Conservation (phyloP, 2,888 invertebrate genomes). For the Ephialtes manifestator region DNA sequence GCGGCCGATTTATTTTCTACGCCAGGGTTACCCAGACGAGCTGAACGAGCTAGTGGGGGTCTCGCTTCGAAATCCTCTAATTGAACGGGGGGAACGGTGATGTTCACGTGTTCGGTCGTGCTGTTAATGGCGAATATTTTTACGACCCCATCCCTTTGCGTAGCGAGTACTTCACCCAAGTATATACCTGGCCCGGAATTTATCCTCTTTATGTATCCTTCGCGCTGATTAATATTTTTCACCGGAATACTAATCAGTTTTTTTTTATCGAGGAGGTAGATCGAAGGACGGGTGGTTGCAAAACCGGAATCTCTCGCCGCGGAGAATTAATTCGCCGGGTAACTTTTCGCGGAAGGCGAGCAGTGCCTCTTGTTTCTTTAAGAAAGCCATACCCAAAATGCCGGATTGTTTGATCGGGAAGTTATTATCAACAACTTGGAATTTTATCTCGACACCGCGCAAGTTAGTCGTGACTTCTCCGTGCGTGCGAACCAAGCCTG, state of each 20-base stretch:
- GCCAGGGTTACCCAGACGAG: slow-evolving; percentile 5
- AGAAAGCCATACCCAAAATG: slow-evolving; percentile 36
- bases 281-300: slow-evolving; percentile 12
- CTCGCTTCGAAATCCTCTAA: slow-evolving; percentile 42
- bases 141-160: slow-evolving; percentile 29
- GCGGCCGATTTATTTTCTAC: neutral
- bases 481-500: slow-evolving; percentile 28
- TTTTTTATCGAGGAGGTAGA: slow-evolving; percentile 44
- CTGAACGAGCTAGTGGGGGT: slow-evolving; percentile 13
- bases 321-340: slow-evolving; percentile 18
- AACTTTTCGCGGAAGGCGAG: slow-evolving; percentile 30
- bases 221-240: neutral
- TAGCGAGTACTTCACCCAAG: slow-evolving; percentile 34
- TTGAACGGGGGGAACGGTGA: slow-evolving; percentile 36
- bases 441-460: slow-evolving; percentile 12
- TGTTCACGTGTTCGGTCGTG: slow-evolving; percentile 10
- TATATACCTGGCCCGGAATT: slow-evolving; percentile 44
- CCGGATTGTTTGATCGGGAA: slow-evolving; percentile 43
- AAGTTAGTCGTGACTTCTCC: slow-evolving; percentile 21
- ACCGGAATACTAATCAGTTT: slow-evolving; percentile 42
- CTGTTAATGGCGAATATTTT: slow-evolving; percentile 52
- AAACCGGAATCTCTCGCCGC: slow-evolving; percentile 2
- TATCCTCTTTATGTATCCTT: slow-evolving; percentile 40
- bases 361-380: slow-evolving; percentile 19
- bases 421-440: slow-evolving; percentile 38